These are phyloP conservation scores for Nephotettix cincticeps DNA, from an alignment of 1,140 invertebrate genomes.

Conservation along the genomic window DNA sequence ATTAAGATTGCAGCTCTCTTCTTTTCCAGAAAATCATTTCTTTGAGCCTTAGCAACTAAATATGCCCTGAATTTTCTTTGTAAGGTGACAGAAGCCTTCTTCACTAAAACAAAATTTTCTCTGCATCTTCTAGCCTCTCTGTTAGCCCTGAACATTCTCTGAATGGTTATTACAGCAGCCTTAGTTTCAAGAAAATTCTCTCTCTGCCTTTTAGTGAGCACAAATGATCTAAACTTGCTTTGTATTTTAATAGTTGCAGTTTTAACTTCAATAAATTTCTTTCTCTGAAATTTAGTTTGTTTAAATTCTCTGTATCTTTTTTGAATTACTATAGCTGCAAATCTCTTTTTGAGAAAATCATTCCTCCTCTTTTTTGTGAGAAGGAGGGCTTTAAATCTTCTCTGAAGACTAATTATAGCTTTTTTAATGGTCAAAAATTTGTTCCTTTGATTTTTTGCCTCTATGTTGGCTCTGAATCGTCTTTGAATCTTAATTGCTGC, in stretches of 20 bases:
- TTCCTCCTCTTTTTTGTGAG: slow-evolving; percentile 44
- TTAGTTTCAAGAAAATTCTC: not conserved
- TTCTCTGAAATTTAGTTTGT: slow-evolving; percentile 42
- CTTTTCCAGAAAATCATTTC: not conserved
- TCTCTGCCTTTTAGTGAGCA: not conserved
- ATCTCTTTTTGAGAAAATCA: slow-evolving; percentile 43
- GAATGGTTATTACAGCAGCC: slow-evolving; percentile 32
- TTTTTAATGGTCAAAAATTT: slow-evolving; percentile 15
- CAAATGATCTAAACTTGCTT: slow-evolving; percentile 46
- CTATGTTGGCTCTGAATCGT: slow-evolving; percentile 3
- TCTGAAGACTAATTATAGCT: slow-evolving; percentile 50
- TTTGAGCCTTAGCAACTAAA: slow-evolving; percentile 34
- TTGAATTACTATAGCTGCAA: slow-evolving; percentile 48
- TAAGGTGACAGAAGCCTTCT: slow-evolving; percentile 4
- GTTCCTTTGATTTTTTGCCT: slow-evolving; percentile 20
- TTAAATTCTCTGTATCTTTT: slow-evolving; percentile 49
- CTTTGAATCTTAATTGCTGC: slow-evolving; percentile 46
- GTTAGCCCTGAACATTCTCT: slow-evolving; percentile 8
- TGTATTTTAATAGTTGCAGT: slow-evolving; percentile 48
- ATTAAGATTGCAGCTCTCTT: slow-evolving; percentile 11
- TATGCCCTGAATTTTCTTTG: slow-evolving; percentile 31
- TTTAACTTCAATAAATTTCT: slow-evolving; percentile 42
- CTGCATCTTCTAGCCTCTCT: not conserved
- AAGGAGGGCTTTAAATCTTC: slow-evolving; percentile 53
- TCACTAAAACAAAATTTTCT: not conserved